phyloP scores from a whole-genome alignment of 1,140 invertebrate species.

The Lepidurus apus region DNA sequence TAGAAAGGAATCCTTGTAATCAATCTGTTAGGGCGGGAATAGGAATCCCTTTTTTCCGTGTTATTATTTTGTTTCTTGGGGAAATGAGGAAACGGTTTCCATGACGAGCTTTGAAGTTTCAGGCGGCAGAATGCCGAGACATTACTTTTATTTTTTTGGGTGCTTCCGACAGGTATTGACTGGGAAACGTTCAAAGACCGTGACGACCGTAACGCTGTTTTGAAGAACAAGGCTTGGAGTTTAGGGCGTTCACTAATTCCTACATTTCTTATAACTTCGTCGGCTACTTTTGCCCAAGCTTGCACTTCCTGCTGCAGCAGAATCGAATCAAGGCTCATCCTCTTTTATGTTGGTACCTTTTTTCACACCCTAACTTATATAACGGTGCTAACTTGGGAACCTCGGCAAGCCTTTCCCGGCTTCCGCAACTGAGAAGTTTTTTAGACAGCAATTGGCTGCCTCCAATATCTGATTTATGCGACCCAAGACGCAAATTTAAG shows the following conservation, averaged over 20 bases:
- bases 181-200: background rate
- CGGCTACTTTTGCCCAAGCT: background rate
- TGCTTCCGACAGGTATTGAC: background rate
- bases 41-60: too few species aligned
- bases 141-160: background rate
- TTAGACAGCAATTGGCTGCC: background rate
- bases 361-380: background rate
- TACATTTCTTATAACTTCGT: background rate
- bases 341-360: conserved; percentile 6
- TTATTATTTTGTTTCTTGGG: background rate
- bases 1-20: too few species aligned
- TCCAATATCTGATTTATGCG: background rate
- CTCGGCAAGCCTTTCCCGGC: background rate
- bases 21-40: too few species aligned
- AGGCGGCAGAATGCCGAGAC: background rate
- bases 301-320: background rate
- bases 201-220: background rate
- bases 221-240: background rate
- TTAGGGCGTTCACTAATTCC: background rate
- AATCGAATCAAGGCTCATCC: conserved; percentile 15
- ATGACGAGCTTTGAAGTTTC: background rate
- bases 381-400: background rate
- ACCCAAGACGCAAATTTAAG: background rate
- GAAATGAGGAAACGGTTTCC: background rate
- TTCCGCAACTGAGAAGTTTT: background rate